Percentiles rank a stretch among this genome's conserved stretches.
Conservation (phyloP, 2,113 vertebrate genomes). For the Sebastes schlegelii region DNA sequence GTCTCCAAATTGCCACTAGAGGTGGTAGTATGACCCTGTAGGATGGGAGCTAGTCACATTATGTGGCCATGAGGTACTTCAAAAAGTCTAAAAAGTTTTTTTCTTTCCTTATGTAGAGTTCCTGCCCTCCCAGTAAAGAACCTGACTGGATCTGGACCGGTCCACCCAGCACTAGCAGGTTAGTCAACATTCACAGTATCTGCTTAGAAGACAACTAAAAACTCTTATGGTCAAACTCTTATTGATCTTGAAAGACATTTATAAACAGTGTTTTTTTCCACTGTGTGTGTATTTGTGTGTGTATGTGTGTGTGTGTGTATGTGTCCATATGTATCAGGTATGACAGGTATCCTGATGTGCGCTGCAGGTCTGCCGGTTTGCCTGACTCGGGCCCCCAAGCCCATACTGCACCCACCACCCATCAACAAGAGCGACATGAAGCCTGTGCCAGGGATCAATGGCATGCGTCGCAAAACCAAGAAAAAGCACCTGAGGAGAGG, state of each 20-base stretch:
- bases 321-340: constrained; percentile 84
- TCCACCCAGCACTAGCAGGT: constrained; percentile 97
- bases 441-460: constrained; percentile 92
- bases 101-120: constrained; percentile 82
- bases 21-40: not conserved
- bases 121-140: constrained; percentile 98
- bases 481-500: constrained; percentile 95
- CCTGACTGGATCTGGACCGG: constrained; percentile 91
- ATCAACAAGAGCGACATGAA: constrained; percentile 97
- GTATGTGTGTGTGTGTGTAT: constrained; percentile 26
- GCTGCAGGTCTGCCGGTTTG: constrained; percentile 95
- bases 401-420: constrained; percentile 94
- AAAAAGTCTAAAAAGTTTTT: not conserved
- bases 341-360: constrained; percentile 97
- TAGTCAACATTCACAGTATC: constrained; percentile 37
- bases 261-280: constrained; percentile 38
- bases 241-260: constrained; percentile 21
- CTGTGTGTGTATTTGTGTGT: constrained; percentile 48
- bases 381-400: constrained; percentile 94
- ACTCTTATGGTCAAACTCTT: not conserved
- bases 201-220: not conserved
- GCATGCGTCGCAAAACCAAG: constrained; percentile 96
- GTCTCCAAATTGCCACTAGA: not conserved
- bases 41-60: not conserved
- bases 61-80: not conserved